phyloP scores from a whole-genome alignment of 37 sponge, comb jelly and placozoan species.

The Lycopodina hypogea region DNA sequence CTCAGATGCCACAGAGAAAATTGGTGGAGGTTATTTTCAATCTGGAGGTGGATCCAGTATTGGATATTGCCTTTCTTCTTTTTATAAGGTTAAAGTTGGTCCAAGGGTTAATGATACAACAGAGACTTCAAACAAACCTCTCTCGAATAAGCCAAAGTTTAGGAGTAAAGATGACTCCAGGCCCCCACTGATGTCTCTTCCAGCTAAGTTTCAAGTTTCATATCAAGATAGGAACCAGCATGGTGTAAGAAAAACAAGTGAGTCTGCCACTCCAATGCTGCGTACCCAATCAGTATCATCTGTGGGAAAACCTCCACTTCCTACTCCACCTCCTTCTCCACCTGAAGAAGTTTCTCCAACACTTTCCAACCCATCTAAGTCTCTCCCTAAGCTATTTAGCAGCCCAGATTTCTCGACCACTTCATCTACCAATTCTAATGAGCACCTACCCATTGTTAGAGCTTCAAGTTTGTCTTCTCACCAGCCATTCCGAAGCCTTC shows the following conservation, averaged over 20 bases:
- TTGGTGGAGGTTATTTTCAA: conserved; percentile 2
- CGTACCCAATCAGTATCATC: not conserved
- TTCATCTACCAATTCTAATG: not conserved
- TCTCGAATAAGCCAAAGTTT: conserved; percentile 19
- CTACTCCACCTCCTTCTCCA: not conserved
- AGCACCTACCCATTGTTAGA: not conserved
- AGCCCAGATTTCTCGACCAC: not conserved
- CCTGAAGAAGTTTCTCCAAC: not conserved
- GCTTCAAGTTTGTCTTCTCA: not conserved
- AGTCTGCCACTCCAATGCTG: not conserved
- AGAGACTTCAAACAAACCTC: not conserved
- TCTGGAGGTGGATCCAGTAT: not conserved
- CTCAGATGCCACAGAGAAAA: not conserved
- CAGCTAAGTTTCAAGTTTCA: conserved; percentile 15
- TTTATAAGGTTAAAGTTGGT: not conserved
- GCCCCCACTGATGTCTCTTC: not conserved
- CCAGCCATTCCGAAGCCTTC: not conserved
- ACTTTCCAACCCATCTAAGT: not conserved
- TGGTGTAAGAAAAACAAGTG: not conserved
- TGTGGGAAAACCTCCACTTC: not conserved
- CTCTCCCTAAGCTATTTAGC: not conserved
- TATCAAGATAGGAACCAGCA: conserved; percentile 20
- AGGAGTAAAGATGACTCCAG: not conserved
- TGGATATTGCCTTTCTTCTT: conserved; percentile 15
- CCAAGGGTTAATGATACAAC: not conserved